phyloP scores from a whole-genome alignment of 2,797 vertebrate species.

The Gambelia wislizenii region DNA sequence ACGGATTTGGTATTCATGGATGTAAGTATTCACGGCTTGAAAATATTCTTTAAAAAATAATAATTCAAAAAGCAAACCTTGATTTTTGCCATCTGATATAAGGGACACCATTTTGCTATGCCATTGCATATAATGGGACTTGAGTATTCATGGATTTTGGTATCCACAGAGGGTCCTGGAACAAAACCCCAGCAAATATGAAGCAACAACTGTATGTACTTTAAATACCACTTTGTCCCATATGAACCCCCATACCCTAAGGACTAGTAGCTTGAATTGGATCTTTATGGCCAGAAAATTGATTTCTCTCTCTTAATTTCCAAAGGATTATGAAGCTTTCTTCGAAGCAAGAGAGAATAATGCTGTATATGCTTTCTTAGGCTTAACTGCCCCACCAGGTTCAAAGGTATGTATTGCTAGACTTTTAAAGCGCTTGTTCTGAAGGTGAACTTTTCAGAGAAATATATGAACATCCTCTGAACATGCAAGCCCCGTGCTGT shows the following conservation, averaged over 20 bases:
- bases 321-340: conserved; percentile 94
- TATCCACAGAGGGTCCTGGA: too few relatives aligned
- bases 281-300: not conserved
- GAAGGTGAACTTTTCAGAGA: not conserved
- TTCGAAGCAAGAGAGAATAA: conserved; percentile 97
- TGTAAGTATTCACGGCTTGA: too few relatives aligned
- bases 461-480: not conserved
- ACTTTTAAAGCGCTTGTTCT: not conserved
- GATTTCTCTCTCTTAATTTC: not conserved
- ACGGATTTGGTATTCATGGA: too few relatives aligned
- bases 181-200: too few relatives aligned
- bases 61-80: too few relatives aligned
- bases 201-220: too few relatives aligned
- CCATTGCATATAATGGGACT: too few relatives aligned
- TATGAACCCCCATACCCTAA: not conserved
- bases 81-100: too few relatives aligned
- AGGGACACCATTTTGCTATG: too few relatives aligned
- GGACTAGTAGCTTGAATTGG: not conserved
- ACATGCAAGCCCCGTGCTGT: not conserved
- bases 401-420: conserved; percentile 87
- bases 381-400: conserved; percentile 93
- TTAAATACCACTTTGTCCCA: too few relatives aligned
- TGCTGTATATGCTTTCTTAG: conserved; percentile 92
- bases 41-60: too few relatives aligned
- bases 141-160: too few relatives aligned